Percentiles rank a stretch among this genome's conserved stretches.
phyloP scores from a whole-genome alignment of 2,797 vertebrate species.

The Sebastes itinus region DNA sequence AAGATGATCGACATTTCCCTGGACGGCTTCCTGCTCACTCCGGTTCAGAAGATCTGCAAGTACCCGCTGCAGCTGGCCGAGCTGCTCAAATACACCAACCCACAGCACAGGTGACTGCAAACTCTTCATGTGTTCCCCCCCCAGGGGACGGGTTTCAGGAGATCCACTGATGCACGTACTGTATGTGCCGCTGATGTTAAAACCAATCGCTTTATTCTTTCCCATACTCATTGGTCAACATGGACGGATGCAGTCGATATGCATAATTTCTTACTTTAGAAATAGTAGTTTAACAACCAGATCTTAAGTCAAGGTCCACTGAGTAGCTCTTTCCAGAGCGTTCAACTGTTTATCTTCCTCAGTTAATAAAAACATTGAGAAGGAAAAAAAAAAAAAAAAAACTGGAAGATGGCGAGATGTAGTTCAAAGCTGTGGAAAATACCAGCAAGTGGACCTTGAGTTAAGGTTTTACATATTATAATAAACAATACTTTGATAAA shows the following conservation, averaged over 20 bases:
- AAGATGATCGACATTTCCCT: conserved; percentile 97
- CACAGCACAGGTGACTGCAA: conserved; percentile 89
- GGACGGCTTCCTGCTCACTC: conserved; percentile 95
- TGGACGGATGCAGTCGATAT: background rate
- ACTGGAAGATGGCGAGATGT: too few relatives aligned
- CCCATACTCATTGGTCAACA: background rate
- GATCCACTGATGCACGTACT: background rate
- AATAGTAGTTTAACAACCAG: background rate
- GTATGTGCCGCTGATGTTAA: too few relatives aligned
- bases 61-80: conserved; percentile 94
- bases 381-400: too few relatives aligned
- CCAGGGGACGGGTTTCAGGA: background rate
- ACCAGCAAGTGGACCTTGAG: too few relatives aligned
- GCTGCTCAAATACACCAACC: conserved; percentile 95
- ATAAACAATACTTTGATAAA: too few relatives aligned
- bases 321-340: background rate
- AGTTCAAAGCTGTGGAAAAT: too few relatives aligned
- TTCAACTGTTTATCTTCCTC: background rate
- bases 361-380: too few relatives aligned
- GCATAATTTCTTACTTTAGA: background rate
- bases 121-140: background rate
- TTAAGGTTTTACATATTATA: too few relatives aligned
- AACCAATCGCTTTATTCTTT: background rate
- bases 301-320: background rate
- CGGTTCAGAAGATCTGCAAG: conserved; percentile 98